Base-by-base conservation (phyloP, 2,888 invertebrate species). In the Lucinisca nassula region DNA sequence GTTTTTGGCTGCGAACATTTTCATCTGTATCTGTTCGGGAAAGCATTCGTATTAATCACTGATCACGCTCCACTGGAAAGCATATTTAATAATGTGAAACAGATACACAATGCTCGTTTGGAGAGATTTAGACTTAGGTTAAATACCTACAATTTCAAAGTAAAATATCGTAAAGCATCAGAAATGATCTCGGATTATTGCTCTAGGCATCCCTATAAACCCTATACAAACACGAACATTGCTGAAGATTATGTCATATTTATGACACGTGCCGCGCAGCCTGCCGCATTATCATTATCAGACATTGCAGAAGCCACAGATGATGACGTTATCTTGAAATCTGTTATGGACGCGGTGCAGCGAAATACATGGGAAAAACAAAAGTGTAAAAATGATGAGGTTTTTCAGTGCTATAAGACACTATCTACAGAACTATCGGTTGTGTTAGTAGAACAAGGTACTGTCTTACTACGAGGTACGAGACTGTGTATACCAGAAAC, bases 51-150 rank as follows among this genome's bases (percentile, higher is more conserved):
- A 0, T 72, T 95, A 3, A 58, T 91, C 24, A 93, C 92, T 1
- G 94, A 93, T 79, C 94, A 95, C 85, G 89, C 92, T 77, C 93
- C 93, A 12, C 79, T 95, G 21, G 79, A 88, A 40, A 72, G 73
- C 6, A 92, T 95, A 10, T 92, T 93, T 70, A 90, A 86, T 30
- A 93, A 91, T 27, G 86, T 80, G 30, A 93, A 91, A 72, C 32
- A 45, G 0, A 92, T 89, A 24, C 83, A 91, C 0, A 86, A 90
- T 35, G 87, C 90, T 32, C 67, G 91, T 72, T 84, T 92, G 17
- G 87, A 87, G 35, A 40, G 90, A 40, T 90, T 84, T 90, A 75
- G 87, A 61, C 78, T 90, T 17, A 67, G 83, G 27, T 76, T 92
- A 21, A 70, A 81, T 27, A 73, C 88, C 12, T 92, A 91, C 70